A percentile compares a stretch with the other conserved stretches of the same genome.
Conservation (phyloP, 2,888 invertebrate species). For the Drepanosiphum platanoidis region DNA sequence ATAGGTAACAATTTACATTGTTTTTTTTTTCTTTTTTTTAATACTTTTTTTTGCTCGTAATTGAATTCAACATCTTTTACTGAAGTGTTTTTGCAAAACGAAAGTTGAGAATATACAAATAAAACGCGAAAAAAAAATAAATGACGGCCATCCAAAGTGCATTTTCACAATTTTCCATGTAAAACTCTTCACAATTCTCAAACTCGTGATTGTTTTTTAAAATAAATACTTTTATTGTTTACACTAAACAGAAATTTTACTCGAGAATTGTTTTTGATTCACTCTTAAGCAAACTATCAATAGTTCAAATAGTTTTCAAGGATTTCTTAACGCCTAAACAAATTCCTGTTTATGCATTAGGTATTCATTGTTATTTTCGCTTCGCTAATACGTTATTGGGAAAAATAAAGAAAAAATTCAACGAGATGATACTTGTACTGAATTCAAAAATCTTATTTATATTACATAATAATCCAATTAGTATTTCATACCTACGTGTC, state of each 20-base stretch:
- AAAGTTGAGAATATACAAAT: conserved; percentile 43
- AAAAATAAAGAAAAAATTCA: no score
- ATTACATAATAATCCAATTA: no score
- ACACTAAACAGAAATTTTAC: conserved; percentile 6
- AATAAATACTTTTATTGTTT: not conserved
- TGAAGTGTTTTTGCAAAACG: conserved; percentile 40
- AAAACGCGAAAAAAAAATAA: conserved; percentile 23
- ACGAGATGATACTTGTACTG: no score
- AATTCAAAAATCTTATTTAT: no score
- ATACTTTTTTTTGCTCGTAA: conserved; percentile 37
- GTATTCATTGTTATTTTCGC: not conserved
- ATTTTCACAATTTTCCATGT: conserved; percentile 31
- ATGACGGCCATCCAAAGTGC: conserved; percentile 15
- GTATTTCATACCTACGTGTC: no score
- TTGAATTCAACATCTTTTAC: conserved; percentile 47
- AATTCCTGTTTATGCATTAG: not conserved
- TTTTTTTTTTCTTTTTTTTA: not conserved
- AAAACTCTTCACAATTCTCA: conserved; percentile 3
- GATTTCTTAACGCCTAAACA: not conserved
- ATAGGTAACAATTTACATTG: conserved; percentile 10
- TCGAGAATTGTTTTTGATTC: conserved; percentile 1
- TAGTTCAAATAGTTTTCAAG: conserved; percentile 20
- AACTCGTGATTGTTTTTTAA: conserved; percentile 3
- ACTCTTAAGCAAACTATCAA: not conserved
- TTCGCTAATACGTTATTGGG: not conserved